Percentiles rank a stretch among this genome's conserved stretches.
These are phyloP conservation scores for Fulmarus glacialis DNA, from an alignment of 2,113 vertebrate genomes.

Conservation along the genomic window DNA sequence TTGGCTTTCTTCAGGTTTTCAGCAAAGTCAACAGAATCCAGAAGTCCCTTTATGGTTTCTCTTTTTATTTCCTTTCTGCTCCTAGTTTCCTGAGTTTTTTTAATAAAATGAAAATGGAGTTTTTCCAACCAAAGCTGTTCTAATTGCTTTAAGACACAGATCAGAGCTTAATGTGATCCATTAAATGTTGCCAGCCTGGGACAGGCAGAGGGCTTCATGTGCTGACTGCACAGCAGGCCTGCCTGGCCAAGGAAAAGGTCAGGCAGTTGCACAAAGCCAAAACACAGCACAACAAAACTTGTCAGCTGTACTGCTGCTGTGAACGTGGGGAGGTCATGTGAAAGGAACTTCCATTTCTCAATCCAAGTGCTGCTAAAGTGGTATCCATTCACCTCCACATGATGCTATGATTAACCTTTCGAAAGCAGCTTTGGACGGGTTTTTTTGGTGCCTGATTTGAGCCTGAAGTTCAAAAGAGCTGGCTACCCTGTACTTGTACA, in stretches of 20 bases:
- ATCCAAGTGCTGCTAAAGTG: background rate
- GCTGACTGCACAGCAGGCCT: background rate
- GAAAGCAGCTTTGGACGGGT: background rate
- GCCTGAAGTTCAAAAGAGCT: background rate
- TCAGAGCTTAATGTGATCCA: background rate
- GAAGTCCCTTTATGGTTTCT: background rate
- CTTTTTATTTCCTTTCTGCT: background rate
- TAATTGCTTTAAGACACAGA: conserved; percentile 30
- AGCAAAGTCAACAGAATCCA: background rate
- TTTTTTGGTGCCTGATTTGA: background rate
- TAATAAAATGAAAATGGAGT: background rate
- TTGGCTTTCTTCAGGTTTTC: conserved; percentile 25
- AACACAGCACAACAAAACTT: background rate
- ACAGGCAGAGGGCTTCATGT: background rate
- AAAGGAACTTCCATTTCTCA: background rate
- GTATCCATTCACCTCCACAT: background rate
- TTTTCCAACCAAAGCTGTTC: background rate
- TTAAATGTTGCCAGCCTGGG: background rate
- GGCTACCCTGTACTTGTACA: background rate
- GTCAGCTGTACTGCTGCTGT: background rate
- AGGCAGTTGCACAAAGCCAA: background rate
- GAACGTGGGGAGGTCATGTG: background rate
- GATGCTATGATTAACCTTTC: background rate
- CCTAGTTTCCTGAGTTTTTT: background rate
- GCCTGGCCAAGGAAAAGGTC: conserved; percentile 38